These are phyloP conservation scores for Lates calcarifer DNA, from an alignment of 2,113 vertebrate species.

Conservation along the genomic window DNA sequence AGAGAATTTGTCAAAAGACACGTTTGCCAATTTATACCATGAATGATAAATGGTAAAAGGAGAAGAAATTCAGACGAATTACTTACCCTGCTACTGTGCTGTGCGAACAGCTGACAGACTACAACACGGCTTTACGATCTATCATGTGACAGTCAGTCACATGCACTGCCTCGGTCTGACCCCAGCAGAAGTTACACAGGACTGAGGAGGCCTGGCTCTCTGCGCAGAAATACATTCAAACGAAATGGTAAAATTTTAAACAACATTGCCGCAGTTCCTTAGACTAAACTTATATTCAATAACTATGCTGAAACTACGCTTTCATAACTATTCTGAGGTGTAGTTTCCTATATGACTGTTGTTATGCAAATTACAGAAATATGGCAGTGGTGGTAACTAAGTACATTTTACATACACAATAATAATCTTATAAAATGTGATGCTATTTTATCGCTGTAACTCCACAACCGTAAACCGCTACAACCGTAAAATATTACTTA, in stretches of 20 bases:
- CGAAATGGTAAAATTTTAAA: not conserved
- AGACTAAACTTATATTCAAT: not conserved
- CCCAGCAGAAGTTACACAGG: not conserved
- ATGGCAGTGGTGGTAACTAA: too few species aligned
- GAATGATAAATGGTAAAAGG: not conserved
- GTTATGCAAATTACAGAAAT: not conserved
- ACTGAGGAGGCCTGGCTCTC: not conserved
- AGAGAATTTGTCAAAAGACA: not conserved
- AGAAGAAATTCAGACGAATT: not conserved
- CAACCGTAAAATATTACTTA: not conserved
- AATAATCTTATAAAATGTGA: not conserved
- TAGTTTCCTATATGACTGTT: not conserved
- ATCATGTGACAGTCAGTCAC: conserved; percentile 81
- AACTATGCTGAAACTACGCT: not conserved
- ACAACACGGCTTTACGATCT: conserved; percentile 67
- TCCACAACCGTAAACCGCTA: not conserved
- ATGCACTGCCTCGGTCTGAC: not conserved
- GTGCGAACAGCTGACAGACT: conserved; percentile 68
- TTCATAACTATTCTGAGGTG: not conserved
- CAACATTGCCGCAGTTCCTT: too few species aligned
- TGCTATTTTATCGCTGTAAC: too few species aligned
- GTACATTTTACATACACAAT: not conserved
- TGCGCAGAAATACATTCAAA: not conserved
- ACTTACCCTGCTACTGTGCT: conserved; percentile 57
- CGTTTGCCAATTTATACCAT: fast-evolving